These are phyloP conservation scores for Dorcus hopei DNA, from an alignment of 2,888 invertebrate genomes.

Conservation along the genomic window DNA sequence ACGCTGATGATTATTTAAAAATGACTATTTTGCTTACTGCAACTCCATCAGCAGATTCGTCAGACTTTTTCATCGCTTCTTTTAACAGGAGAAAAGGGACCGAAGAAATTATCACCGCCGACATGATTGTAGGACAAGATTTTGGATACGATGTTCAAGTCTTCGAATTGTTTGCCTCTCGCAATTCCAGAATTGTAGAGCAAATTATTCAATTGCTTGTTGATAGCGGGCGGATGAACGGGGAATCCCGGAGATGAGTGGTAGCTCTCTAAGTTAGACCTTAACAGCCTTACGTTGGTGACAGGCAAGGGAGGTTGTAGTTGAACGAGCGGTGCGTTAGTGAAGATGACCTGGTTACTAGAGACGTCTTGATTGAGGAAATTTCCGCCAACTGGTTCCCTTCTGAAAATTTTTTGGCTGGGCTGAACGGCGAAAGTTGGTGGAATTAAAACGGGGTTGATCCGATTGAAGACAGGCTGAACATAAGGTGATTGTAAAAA, in stretches of 20 bases:
- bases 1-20: no score
- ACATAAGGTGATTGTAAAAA: constrained; percentile 27
- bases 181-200: constrained; percentile 66
- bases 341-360: constrained; percentile 8
- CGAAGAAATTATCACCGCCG: constrained; percentile 47
- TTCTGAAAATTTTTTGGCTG: constrained; percentile 39
- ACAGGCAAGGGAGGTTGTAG: constrained; percentile 25
- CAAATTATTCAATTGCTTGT: constrained; percentile 62
- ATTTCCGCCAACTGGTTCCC: constrained; percentile 44
- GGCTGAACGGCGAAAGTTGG: constrained; percentile 8
- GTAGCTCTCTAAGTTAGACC: constrained; percentile 29
- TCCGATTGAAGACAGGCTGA: constrained; percentile 45
- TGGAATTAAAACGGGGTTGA: constrained; percentile 34
- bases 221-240: constrained; percentile 38
- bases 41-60: background rate
- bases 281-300: constrained; percentile 26
- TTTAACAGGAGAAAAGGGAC: background rate
- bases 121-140: constrained; percentile 73
- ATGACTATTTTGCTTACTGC: no score
- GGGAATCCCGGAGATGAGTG: constrained; percentile 29
- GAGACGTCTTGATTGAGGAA: constrained; percentile 26
- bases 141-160: constrained; percentile 77
- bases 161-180: constrained; percentile 60
- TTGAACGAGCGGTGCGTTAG: constrained; percentile 18
- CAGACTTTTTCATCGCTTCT: constrained; percentile 9